Conservation (phyloP, 2,113 vertebrate genomes). For the Pygoscelis antarcticus region DNA sequence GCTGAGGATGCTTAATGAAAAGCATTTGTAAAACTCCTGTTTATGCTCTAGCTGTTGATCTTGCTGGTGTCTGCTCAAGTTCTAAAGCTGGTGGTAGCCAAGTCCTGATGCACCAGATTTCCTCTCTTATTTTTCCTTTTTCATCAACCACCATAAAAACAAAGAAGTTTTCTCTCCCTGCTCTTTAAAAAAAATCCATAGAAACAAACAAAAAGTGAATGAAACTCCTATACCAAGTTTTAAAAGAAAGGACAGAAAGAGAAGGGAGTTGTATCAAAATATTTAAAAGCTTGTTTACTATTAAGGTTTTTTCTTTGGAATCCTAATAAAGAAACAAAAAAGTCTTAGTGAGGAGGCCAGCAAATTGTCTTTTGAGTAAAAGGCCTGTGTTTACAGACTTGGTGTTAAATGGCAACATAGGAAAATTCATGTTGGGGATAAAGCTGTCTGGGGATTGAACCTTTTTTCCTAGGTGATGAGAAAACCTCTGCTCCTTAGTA, state of each 20-base stretch:
- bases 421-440: background rate
- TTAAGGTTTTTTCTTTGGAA: background rate
- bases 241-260: background rate
- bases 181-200: background rate
- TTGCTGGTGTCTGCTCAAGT: background rate
- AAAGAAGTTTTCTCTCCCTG: background rate
- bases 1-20: background rate
- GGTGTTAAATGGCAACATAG: background rate
- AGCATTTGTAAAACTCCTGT: background rate
- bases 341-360: background rate
- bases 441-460: background rate
- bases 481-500: background rate
- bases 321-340: background rate
- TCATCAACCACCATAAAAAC: background rate
- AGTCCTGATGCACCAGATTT: background rate
- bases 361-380: background rate
- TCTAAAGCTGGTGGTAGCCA: background rate
- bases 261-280: background rate
- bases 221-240: background rate
- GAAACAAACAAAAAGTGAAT: background rate
- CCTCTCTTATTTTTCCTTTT: background rate
- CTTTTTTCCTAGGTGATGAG: background rate
- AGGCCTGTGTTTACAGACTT: background rate
- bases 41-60: background rate
- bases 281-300: background rate